A percentile compares a stretch with the other conserved stretches of the same genome.
These are phyloP conservation scores for Latrodectus elegans DNA, from an alignment of 2,888 invertebrate species.

Conservation along the genomic window DNA sequence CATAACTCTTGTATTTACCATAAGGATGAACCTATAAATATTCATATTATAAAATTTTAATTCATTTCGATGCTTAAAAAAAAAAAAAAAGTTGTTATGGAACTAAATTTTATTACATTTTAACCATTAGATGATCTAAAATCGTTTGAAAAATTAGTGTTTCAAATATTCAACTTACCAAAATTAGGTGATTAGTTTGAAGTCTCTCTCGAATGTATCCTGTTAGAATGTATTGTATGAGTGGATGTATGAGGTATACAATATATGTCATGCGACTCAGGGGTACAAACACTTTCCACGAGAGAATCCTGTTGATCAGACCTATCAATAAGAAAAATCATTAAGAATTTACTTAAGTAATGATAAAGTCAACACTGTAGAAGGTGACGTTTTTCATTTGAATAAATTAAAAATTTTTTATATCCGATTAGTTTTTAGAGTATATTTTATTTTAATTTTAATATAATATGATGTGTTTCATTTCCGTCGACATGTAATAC, in stretches of 20 bases:
- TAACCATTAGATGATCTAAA: neutral
- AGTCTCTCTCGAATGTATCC: constrained; percentile 62
- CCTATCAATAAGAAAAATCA: constrained; percentile 75
- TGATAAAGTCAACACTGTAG: too few relatives aligned
- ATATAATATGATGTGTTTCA: too few relatives aligned
- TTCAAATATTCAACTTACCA: constrained; percentile 25
- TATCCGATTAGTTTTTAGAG: too few relatives aligned
- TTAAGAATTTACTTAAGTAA: neutral
- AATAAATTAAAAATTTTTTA: too few relatives aligned
- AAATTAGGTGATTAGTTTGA: constrained; percentile 62
- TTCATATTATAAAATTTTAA: too few relatives aligned
- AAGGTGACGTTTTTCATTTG: too few relatives aligned
- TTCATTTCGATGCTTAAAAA: too few relatives aligned
- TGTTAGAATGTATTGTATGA: constrained; percentile 62
- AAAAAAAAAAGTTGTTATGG: too few relatives aligned
- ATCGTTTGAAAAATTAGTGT: neutral
- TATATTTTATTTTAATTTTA: too few relatives aligned
- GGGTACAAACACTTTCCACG: constrained; percentile 88
- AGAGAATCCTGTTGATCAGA: constrained; percentile 85
- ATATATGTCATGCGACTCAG: constrained; percentile 93
- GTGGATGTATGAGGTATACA: constrained; percentile 82
- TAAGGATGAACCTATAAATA: too few relatives aligned
- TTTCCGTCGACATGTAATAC: too few relatives aligned
- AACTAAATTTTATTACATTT: neutral
- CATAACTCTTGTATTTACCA: too few relatives aligned